Percentiles rank a stretch among this genome's conserved stretches.
phyloP scores from a whole-genome alignment of 2,113 vertebrate species.

The Castor canadensis region DNA sequence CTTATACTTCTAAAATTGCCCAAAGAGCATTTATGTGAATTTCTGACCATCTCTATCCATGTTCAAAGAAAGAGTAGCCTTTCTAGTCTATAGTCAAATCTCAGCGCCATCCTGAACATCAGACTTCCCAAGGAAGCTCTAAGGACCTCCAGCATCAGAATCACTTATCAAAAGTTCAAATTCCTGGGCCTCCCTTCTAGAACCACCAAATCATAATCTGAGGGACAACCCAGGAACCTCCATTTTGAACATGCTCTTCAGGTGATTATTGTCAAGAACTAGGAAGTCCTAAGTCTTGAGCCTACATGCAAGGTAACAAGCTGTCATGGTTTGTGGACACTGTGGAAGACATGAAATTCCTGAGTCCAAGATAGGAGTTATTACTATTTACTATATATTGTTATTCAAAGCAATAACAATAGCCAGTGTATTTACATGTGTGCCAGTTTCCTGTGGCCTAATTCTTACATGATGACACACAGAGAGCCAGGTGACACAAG shows the following conservation, averaged over 20 bases:
- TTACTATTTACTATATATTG: neutral
- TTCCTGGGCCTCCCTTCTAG: neutral
- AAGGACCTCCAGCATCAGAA: neutral
- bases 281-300: neutral
- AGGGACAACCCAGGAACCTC: neutral
- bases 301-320: neutral
- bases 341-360: neutral
- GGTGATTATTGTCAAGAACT: constrained; percentile 24
- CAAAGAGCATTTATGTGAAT: neutral
- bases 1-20: neutral
- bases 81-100: neutral
- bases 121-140: neutral
- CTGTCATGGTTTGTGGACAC: neutral
- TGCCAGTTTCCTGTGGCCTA: neutral
- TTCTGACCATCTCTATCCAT: neutral
- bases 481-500: neutral
- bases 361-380: neutral
- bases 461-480: neutral
- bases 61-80: neutral
- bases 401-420: neutral
- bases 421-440: neutral
- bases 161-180: neutral
- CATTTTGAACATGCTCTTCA: neutral
- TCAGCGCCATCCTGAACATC: neutral
- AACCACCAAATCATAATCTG: constrained; percentile 24